A percentile compares a stretch with the other conserved stretches of the same genome.
phyloP scores from a whole-genome alignment of 2,113 vertebrate species.

The Macquaria ambigua region DNA sequence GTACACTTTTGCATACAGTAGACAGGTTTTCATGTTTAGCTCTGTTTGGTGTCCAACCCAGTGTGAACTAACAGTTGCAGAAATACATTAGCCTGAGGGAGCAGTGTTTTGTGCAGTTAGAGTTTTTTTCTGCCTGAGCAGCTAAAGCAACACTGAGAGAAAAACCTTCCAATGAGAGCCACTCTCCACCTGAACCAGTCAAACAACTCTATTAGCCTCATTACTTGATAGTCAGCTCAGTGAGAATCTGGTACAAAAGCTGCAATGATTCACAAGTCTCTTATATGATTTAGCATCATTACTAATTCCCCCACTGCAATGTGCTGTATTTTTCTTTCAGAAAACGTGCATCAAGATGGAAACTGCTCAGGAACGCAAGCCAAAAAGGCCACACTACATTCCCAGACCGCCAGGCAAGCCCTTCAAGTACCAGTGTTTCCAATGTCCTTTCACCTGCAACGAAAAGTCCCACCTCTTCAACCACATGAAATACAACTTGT shows the following conservation, averaged over 20 bases:
- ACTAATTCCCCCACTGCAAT: neutral
- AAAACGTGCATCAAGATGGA: constrained; percentile 84
- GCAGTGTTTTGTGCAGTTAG: constrained; percentile 64
- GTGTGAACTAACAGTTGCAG: constrained; percentile 47
- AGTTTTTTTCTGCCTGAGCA: constrained; percentile 64
- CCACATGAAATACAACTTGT: constrained; percentile 99
- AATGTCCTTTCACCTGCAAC: constrained; percentile 98
- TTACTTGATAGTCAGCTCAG: constrained; percentile 24
- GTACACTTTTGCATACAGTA: constrained; percentile 54
- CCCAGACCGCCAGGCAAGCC: constrained; percentile 96
- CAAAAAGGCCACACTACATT: constrained; percentile 98
- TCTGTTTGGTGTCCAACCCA: constrained; percentile 36
- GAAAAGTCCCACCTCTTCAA: constrained; percentile 99
- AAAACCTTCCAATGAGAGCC: constrained; percentile 19
- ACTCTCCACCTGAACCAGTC: constrained; percentile 62
- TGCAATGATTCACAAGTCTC: constrained; percentile 29
- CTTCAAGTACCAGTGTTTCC: constrained; percentile 99
- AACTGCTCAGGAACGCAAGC: constrained; percentile 91
- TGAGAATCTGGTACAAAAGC: constrained; percentile 29
- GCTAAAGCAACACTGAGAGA: constrained; percentile 9
- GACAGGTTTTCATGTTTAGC: constrained; percentile 52
- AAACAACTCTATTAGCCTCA: constrained; percentile 45
- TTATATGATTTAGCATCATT: neutral
- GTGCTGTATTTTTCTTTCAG: constrained; percentile 50
- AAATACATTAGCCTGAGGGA: constrained; percentile 79